phyloP scores from a whole-genome alignment of 1,140 invertebrate genomes.

The Bursaphelenchus mucronatus region DNA sequence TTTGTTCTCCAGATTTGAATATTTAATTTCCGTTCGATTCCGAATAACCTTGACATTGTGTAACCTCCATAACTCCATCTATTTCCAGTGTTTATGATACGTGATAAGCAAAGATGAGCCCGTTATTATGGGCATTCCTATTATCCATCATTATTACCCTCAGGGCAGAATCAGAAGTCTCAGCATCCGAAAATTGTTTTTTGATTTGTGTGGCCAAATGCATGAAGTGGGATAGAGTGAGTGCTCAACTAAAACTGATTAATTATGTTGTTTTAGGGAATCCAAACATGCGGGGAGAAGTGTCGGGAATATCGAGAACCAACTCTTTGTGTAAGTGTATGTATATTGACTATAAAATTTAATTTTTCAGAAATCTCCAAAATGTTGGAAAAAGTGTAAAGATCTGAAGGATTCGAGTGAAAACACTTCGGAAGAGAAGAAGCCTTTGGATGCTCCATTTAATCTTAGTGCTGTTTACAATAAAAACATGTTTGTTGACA shows the following conservation, averaged over 20 bases:
- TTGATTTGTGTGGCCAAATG: conserved; percentile 11
- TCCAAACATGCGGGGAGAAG: conserved; percentile 11
- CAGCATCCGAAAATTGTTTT: conserved; percentile 19
- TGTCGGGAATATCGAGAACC: conserved; percentile 9
- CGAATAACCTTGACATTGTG: too few species aligned
- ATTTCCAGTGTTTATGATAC: too few species aligned
- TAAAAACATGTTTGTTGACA: conserved; percentile 9
- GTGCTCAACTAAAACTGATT: neutral
- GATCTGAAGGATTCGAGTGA: conserved; percentile 23
- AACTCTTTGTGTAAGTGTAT: conserved; percentile 20
- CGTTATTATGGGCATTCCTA: too few species aligned
- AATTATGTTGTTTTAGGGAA: conserved; percentile 13
- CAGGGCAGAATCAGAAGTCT: too few species aligned
- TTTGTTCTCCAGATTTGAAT: too few species aligned
- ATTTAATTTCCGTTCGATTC: too few species aligned
- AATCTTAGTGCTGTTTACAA: conserved; percentile 29
- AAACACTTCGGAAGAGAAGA: conserved; percentile 2
- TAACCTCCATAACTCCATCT: too few species aligned
- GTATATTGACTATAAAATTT: conserved; percentile 12
- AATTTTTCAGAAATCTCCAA: conserved; percentile 5
- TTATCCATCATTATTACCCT: too few species aligned
- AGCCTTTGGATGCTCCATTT: conserved; percentile 4
- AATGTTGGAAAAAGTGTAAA: conserved; percentile 41
- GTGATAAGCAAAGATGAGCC: too few species aligned
- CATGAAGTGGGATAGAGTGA: conserved; percentile 10